Percentiles rank a stretch among this genome's conserved stretches.
These are phyloP conservation scores for Alligator mississippiensis DNA, from an alignment of 2,113 vertebrate species.

Conservation along the genomic window DNA sequence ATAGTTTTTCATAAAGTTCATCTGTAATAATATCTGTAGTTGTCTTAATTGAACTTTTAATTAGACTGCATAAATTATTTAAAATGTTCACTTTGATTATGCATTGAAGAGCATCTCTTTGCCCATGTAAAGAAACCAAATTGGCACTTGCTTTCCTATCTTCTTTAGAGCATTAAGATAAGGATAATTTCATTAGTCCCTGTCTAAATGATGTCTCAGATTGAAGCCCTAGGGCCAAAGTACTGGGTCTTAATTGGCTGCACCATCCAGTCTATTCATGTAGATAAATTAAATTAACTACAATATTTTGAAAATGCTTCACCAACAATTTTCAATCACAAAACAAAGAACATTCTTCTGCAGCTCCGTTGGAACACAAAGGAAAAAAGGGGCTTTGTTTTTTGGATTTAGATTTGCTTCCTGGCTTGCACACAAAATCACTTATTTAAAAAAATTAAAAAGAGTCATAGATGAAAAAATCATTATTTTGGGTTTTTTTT, in stretches of 20 bases:
- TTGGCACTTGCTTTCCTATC: conserved; percentile 61
- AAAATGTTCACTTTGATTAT: conserved; percentile 65
- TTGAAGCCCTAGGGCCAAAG: conserved; percentile 27
- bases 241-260: conserved; percentile 48
- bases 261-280: conserved; percentile 31
- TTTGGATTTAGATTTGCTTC: neutral
- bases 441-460: neutral
- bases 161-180: conserved; percentile 66
- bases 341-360: conserved; percentile 12
- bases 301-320: conserved; percentile 56
- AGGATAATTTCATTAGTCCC: conserved; percentile 74
- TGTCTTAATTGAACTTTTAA: conserved; percentile 66
- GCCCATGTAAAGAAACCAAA: conserved; percentile 36
- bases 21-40: conserved; percentile 20
- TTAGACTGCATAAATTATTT: conserved; percentile 45
- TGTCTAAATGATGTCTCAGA: conserved; percentile 61
- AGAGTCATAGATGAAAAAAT: neutral
- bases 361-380: conserved; percentile 18
- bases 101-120: conserved; percentile 18
- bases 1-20: conserved; percentile 25
- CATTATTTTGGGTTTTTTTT: neutral
- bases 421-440: neutral
- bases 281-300: conserved; percentile 70
- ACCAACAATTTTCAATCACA: conserved; percentile 45
- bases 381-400: neutral